Evolutionary conservation across 2,888 invertebrate genomes (phyloP).

Genomic region (Leptinotarsa peninsularis): DNA sequence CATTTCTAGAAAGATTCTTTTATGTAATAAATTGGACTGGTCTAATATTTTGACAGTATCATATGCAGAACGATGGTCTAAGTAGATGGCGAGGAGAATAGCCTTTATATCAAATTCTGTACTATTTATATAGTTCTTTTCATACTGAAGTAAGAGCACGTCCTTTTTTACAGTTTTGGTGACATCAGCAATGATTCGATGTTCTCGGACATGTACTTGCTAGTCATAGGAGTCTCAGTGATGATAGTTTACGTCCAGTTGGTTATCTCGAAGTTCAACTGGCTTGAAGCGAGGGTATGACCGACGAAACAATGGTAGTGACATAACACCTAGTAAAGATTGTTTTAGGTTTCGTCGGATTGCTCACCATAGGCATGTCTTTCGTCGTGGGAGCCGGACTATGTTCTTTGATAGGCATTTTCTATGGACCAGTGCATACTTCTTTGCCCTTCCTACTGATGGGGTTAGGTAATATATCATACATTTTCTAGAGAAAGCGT

Average conservation of each 20-base stretch:
- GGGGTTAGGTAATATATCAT: constrained; percentile 70
- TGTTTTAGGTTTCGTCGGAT: constrained; percentile 76
- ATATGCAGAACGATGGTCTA: too few relatives aligned
- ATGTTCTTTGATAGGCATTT: constrained; percentile 77
- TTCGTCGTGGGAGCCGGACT: constrained; percentile 78
- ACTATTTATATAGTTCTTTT: too few relatives aligned
- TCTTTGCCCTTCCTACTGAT: constrained; percentile 84
- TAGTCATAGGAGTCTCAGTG: constrained; percentile 75
- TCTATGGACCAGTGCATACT: constrained; percentile 85
- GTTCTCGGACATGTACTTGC: constrained; percentile 79
- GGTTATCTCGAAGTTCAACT: constrained; percentile 80
- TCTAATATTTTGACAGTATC: too few relatives aligned
- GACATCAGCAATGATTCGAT: constrained; percentile 78
- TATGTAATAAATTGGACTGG: too few relatives aligned
- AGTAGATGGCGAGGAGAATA: too few relatives aligned
- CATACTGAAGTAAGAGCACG: too few relatives aligned
- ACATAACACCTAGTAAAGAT: constrained; percentile 66
- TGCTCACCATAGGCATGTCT: constrained; percentile 80
- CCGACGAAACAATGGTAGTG: constrained; percentile 7
- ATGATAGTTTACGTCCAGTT: constrained; percentile 82
- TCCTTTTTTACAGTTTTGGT: constrained; percentile 71
- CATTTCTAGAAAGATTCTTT: too few relatives aligned
- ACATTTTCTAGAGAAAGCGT: too few relatives aligned
- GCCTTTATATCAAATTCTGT: too few relatives aligned
- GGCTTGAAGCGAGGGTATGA: constrained; percentile 78